Evolutionary conservation across 2,797 vertebrate genomes (phyloP).

Genomic region (Sphenodon punctatus): DNA sequence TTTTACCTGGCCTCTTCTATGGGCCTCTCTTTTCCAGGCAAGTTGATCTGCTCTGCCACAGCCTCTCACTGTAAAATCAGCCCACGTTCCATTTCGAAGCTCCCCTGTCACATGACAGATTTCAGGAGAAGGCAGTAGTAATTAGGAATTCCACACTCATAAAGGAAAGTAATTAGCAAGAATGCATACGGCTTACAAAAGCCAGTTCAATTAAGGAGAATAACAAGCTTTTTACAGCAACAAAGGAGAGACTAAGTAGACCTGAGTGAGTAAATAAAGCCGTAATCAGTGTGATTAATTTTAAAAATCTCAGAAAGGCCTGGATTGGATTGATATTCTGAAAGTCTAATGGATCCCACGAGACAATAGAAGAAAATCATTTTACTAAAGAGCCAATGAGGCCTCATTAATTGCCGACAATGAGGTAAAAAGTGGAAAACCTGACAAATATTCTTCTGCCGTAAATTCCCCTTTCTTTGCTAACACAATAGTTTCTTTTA

Average conservation of each 20-base stretch:
- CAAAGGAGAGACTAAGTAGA: constrained; percentile 71
- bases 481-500: not conserved
- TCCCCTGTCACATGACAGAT: constrained; percentile 41
- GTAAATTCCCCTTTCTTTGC: not conserved
- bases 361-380: constrained; percentile 53
- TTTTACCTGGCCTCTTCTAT: no score
- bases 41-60: no score
- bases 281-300: constrained; percentile 81
- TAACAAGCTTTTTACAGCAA: constrained; percentile 77
- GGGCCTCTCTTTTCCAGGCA: no score
- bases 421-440: constrained; percentile 3
- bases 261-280: constrained; percentile 81
- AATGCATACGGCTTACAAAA: constrained; percentile 74
- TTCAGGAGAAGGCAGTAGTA: constrained; percentile 70
- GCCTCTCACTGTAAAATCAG: no score
- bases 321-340: constrained; percentile 68
- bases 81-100: not conserved
- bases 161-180: constrained; percentile 77
- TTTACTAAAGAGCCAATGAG: constrained; percentile 25
- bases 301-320: constrained; percentile 69
- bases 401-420: constrained; percentile 55
- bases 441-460: constrained; percentile 24
- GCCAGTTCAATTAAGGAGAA: constrained; percentile 75
- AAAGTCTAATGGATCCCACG: constrained; percentile 55
- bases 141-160: constrained; percentile 76